Evolutionary conservation across 2,113 vertebrate genomes (phyloP).

Genomic region (Equus przewalskii): DNA sequence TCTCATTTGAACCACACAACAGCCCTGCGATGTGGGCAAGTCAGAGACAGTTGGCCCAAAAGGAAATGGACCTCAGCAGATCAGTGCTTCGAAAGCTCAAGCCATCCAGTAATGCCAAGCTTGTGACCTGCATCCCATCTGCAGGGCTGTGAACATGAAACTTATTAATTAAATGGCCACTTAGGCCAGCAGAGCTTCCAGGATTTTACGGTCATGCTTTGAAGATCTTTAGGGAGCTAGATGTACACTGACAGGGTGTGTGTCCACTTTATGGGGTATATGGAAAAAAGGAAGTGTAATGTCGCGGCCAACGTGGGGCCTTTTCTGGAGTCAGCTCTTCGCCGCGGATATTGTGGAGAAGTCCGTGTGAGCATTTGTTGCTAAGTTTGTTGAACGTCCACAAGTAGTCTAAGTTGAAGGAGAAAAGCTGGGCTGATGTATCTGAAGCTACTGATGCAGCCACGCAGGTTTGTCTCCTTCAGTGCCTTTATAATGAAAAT

Average conservation of each 20-base stretch:
- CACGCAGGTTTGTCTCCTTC: neutral
- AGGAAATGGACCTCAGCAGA: neutral
- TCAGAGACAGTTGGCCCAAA: neutral
- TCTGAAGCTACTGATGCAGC: constrained; percentile 3
- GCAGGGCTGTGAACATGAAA: neutral
- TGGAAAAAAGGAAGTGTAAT: neutral
- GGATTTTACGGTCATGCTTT: neutral
- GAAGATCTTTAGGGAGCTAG: neutral
- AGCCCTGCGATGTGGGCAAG: neutral
- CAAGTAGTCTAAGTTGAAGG: neutral
- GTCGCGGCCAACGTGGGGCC: neutral
- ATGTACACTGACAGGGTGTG: no score
- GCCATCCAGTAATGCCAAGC: neutral
- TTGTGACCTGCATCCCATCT: neutral
- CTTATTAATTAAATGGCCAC: constrained; percentile 3
- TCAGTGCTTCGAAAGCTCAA: neutral
- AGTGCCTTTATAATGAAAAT: neutral
- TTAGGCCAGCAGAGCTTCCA: neutral
- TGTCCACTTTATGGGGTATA: neutral
- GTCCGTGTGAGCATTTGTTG: neutral
- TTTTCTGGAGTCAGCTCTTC: constrained; percentile 9
- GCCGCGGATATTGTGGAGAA: constrained; percentile 14
- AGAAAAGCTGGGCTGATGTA: constrained; percentile 52
- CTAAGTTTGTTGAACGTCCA: neutral
- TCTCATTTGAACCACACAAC: neutral